A percentile compares a stretch with the other conserved stretches of the same genome.
Evolutionary conservation across 2,113 vertebrate species (phyloP).

Genomic region (Meleagris gallopavo): DNA sequence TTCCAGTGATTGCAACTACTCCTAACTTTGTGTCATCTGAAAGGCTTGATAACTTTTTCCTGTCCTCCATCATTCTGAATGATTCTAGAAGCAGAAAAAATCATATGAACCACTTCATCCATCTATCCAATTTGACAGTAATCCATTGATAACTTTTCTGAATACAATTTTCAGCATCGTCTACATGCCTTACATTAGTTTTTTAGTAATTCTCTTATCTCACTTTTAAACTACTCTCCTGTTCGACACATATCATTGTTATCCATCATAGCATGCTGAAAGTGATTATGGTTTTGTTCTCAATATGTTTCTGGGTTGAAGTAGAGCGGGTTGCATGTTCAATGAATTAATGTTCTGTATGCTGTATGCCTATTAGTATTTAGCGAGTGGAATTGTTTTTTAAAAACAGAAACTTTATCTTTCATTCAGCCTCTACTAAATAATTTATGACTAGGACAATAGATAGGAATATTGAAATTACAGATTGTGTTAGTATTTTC

Average conservation of each 20-base stretch:
- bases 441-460: constrained; percentile 10
- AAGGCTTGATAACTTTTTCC: background rate
- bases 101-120: background rate
- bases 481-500: background rate
- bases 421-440: background rate
- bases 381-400: background rate
- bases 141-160: constrained; percentile 31
- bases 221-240: background rate
- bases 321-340: background rate
- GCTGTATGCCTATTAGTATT: background rate
- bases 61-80: background rate
- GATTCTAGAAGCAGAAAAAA: constrained; percentile 22
- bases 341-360: constrained; percentile 11
- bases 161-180: constrained; percentile 16
- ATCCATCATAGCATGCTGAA: constrained; percentile 20
- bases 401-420: background rate
- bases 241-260: constrained; percentile 2
- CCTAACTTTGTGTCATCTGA: constrained; percentile 12
- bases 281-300: constrained; percentile 38
- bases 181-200: constrained; percentile 15
- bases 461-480: background rate
- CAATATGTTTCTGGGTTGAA: constrained; percentile 11
- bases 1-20: background rate
- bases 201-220: background rate
- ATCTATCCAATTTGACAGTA: constrained; percentile 15